A percentile compares a stretch with the other conserved stretches of the same genome.
phyloP scores from a whole-genome alignment of 30 jellyfish, hydroid and myxozoan genomes.

The Chrysaora quinquecirrha region DNA sequence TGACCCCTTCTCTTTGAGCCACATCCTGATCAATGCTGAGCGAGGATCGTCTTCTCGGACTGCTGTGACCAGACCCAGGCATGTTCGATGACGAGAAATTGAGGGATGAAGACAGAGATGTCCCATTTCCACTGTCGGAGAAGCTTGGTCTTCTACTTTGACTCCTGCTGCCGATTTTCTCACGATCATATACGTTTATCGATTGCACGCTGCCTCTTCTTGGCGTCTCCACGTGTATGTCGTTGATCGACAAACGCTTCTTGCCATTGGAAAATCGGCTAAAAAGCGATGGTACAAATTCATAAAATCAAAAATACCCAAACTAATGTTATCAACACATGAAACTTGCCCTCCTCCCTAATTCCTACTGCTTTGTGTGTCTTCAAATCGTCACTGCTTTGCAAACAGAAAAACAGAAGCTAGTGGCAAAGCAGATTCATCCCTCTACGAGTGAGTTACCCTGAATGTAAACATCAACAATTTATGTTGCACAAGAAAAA shows the following conservation, averaged over 20 bases:
- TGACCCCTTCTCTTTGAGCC: constrained; percentile 68
- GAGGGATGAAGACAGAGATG: constrained; percentile 41
- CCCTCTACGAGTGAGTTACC: too few relatives aligned
- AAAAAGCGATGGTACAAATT: not conserved
- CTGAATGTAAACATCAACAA: too few relatives aligned
- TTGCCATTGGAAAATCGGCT: constrained; percentile 7
- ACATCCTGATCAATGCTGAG: constrained; percentile 68
- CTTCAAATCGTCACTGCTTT: too few relatives aligned
- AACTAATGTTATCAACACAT: too few relatives aligned
- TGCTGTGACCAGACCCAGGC: constrained; percentile 45
- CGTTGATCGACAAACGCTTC: not conserved
- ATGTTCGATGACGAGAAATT: constrained; percentile 5
- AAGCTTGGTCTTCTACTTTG: constrained; percentile 51
- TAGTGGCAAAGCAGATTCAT: too few relatives aligned
- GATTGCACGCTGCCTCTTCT: constrained; percentile 70
- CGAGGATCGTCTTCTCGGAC: constrained; percentile 68
- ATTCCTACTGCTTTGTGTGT: too few relatives aligned
- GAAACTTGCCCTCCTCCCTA: too few relatives aligned
- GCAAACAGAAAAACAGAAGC: too few relatives aligned
- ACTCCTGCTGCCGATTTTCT: constrained; percentile 23
- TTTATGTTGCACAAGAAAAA: too few relatives aligned
- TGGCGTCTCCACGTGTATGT: not conserved
- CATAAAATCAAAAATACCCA: too few relatives aligned
- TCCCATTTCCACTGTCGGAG: constrained; percentile 62
- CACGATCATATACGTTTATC: constrained; percentile 19